Evolutionary conservation across 2,797 vertebrate species (phyloP).

Genomic region (Lutjanus argentimaculatus): DNA sequence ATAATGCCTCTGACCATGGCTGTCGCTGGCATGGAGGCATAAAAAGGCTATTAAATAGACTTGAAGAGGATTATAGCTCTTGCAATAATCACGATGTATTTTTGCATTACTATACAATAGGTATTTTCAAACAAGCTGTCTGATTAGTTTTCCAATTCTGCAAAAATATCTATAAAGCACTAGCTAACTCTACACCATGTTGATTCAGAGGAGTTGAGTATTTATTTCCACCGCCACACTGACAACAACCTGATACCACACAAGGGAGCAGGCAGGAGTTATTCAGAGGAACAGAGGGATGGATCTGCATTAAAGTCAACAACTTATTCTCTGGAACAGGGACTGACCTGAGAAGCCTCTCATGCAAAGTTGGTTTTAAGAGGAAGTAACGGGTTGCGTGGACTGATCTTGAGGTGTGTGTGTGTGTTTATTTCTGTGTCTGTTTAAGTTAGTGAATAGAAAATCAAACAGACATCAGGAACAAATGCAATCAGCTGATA

Average conservation of each 20-base stretch:
- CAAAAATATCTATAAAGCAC: background rate
- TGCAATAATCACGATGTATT: background rate
- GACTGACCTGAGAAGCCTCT: no score
- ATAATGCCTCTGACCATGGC: no score
- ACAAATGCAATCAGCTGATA: constrained; percentile 32
- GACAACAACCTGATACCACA: constrained; percentile 60
- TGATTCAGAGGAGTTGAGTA: constrained; percentile 9
- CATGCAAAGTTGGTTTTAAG: background rate
- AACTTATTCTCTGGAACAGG: constrained; percentile 32
- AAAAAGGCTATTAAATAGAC: background rate
- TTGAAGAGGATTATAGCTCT: background rate
- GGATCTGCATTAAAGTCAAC: constrained; percentile 55
- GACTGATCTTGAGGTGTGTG: constrained; percentile 9
- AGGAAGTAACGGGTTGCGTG: constrained; percentile 8
- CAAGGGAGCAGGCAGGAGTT: constrained; percentile 39
- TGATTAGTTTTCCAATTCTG: background rate
- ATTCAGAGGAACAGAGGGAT: constrained; percentile 36
- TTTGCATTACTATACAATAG: background rate
- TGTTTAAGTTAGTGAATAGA: background rate
- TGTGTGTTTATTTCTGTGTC: background rate
- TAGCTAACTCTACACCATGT: background rate
- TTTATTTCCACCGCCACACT: constrained; percentile 31
- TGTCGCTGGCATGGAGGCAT: no score
- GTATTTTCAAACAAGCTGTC: background rate
- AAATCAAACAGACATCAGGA: constrained; percentile 24